Base-by-base conservation (phyloP, 2,888 invertebrate species). In the Pomacea canaliculata region DNA sequence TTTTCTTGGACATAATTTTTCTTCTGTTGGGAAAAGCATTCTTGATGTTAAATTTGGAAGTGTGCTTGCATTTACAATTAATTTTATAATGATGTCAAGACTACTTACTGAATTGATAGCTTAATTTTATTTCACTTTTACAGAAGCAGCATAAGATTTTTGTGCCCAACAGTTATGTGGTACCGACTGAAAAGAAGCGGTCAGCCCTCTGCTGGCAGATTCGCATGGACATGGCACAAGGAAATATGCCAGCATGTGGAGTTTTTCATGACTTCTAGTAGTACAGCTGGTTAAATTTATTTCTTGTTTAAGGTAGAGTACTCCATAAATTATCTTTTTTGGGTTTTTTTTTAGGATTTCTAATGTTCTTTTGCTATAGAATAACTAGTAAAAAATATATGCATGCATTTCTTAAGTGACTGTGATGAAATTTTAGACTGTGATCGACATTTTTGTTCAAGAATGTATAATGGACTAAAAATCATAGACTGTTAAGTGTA, bases 121-220 rank as follows among this genome's bases (percentile, higher is more conserved):
- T 56, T 2, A 10, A 7, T 63, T 63, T 23, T 10, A 18, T 23
- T 78, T 49, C 72, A 75, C 73, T 49, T 70, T 85, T 86, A 63
- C 85, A 90, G 89, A 87, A 86, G 80, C 82, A 82, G 4, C 88
- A 86, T 19, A 82, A 84, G 76, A 85, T 86, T 60, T 89, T 80
- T 82, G 85, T 88, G 1, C 84, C 88, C 13, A 91, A 91, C 79
- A 83, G 80, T 7, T 91, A 90, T 79, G 83, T 85, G 13, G 85
- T 89, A 23, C 91, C 91, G 7, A 85, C 89, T n/a, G 88, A 90
- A 66, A 91, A 91, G 80, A 88, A 89, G 71, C 77, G 91, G 51
- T 84, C 87, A 71, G 79, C 84, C 19, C 82, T 91, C 49, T 84
- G 90, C 12, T 91, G 91, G 91, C 85, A 89, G 76, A 85, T 91